Base-by-base conservation (phyloP, 2,888 invertebrate genomes). In the Phyllotreta cruciferae region DNA sequence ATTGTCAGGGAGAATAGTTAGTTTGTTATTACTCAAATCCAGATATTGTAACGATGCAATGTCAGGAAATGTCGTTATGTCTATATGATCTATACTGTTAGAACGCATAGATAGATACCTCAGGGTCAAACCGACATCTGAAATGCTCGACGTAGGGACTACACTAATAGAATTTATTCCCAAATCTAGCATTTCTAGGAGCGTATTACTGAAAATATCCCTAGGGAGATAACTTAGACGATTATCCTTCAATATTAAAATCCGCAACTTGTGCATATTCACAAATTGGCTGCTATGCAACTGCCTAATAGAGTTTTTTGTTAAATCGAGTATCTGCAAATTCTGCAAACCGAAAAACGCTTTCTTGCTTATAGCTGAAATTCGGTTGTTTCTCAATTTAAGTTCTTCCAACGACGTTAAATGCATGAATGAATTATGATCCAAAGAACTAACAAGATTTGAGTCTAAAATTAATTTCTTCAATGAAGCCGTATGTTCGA, bases 1-100 rank as follows among this genome's bases (percentile, higher is more conserved):
- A 79, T 93, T 94, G 81, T 94, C 94, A 1, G 94, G 93, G 68
- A 95, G 81, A 67, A 94, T 91, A 11, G 91, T 91, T 66, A 94
- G 84, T 75, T 90, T 89, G 82, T 95, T 95, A 75, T 87, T 86
- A 49, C 90, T 90, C 75, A 95, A 82, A 82, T 92, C 90, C 62
- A 95, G 83, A 71, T 87, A 88, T 62, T 91, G 86, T 47, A 95
- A 82, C 78, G 90, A 91, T 56, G 93, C 91, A 36, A 91, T 91
- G 74, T 90, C 90, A 44, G 92, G 89, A 77, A 94, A 94, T 82
- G 93, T 92, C 66, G 91, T 93, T 71, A 91, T 91, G 79, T 95
- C 94, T 70, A 95, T 84, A 78, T 93, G 93, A 78, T 94, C 94
- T 68, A 96, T 85, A 68, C 86, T 88, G 79, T 95, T 95, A 69